These are phyloP conservation scores for Clupea harengus DNA, from an alignment of 2,113 vertebrate species.

Conservation along the genomic window DNA sequence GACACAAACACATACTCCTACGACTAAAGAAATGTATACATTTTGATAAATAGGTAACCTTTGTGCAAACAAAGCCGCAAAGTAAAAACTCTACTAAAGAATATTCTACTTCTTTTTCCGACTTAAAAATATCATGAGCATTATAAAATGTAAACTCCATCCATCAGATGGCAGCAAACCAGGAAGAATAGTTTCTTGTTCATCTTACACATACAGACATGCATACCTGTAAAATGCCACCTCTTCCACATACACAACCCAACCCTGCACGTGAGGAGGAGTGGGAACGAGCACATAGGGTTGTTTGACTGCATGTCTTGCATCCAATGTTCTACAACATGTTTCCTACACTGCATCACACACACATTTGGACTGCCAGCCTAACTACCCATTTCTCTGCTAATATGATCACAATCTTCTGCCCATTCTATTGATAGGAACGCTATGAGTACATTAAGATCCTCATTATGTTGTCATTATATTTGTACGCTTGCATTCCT, in stretches of 20 bases:
- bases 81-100: not conserved
- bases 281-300: not conserved
- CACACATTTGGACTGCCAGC: not conserved
- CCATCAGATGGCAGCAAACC: not conserved
- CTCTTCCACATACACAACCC: not conserved
- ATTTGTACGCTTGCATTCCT: not conserved
- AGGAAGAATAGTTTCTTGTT: not conserved
- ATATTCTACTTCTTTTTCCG: not conserved
- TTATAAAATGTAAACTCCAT: not conserved
- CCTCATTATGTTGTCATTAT: not conserved
- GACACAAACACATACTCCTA: not conserved
- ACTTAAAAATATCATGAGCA: not conserved
- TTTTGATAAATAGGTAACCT: not conserved
- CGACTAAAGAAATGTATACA: not conserved
- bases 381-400: not conserved
- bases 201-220: not conserved
- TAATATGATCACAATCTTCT: not conserved
- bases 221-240: not conserved
- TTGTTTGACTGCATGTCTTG: not conserved
- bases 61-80: conserved; percentile 5
- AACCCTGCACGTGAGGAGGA: not conserved
- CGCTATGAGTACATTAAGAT: not conserved
- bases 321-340: not conserved
- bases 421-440: not conserved
- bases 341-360: not conserved